Conservation (phyloP, 2,888 invertebrate species). For the Teleogryllus oceanicus region DNA sequence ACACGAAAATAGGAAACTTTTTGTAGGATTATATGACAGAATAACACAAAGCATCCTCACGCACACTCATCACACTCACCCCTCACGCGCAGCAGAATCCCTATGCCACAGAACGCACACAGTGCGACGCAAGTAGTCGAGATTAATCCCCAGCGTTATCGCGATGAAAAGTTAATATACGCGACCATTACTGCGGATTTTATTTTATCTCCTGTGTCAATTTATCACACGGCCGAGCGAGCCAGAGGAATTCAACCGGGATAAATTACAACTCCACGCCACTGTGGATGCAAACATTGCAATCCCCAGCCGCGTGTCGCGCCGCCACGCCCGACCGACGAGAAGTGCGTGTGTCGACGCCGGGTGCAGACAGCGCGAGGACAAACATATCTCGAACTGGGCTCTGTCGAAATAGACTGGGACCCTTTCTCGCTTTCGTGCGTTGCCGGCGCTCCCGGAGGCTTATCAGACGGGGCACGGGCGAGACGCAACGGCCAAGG, state of each 20-base stretch:
- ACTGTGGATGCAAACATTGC: slow-evolving; percentile 6
- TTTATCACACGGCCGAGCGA: slow-evolving; percentile 8
- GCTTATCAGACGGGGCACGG: no score
- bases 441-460: no score
- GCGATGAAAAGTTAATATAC: slow-evolving; percentile 18
- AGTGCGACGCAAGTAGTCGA: neutral
- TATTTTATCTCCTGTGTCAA: slow-evolving; percentile 18
- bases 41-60: neutral
- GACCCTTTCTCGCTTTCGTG: no score
- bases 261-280: neutral
- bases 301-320: neutral
- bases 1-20: no score
- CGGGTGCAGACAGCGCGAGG: neutral
- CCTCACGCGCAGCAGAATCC: neutral
- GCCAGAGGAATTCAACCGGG: slow-evolving; percentile 1
- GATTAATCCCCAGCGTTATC: neutral
- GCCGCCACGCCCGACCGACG: neutral
- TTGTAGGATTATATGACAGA: no score
- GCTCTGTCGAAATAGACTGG: no score
- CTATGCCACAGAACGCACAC: neutral
- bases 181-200: neutral
- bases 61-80: neutral
- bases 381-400: neutral
- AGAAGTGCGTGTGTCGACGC: neutral
- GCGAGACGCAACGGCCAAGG: no score